Conservation (phyloP, 2,113 vertebrate species). For the Empidonax alnorum region DNA sequence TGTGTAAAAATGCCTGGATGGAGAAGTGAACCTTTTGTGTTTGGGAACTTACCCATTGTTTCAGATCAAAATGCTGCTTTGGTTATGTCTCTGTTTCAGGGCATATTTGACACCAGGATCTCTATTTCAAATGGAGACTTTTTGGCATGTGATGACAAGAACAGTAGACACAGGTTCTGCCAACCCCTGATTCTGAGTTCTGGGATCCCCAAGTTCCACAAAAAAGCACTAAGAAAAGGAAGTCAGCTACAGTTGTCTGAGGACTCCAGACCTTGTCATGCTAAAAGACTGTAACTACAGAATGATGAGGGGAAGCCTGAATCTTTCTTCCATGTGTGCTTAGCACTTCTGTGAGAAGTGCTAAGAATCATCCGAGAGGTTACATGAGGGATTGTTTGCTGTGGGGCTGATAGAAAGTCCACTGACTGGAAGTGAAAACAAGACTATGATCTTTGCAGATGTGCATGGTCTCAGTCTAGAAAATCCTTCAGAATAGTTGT, state of each 20-base stretch:
- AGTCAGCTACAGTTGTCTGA: background rate
- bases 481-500: background rate
- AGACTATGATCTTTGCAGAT: background rate
- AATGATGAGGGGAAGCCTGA: background rate
- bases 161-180: background rate
- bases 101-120: constrained; percentile 16
- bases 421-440: background rate
- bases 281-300: background rate
- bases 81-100: background rate
- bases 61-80: constrained; percentile 18
- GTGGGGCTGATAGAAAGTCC: background rate
- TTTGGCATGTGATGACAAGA: constrained; percentile 7
- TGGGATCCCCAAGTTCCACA: background rate
- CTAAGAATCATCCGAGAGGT: background rate
- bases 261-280: background rate
- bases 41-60: background rate
- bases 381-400: background rate
- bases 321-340: background rate
- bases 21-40: background rate
- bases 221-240: background rate
- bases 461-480: background rate
- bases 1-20: background rate
- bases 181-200: background rate
- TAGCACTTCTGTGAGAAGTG: background rate
- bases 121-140: constrained; percentile 37